A percentile compares a stretch with the other conserved stretches of the same genome.
Conservation (phyloP, 2,113 vertebrate species). For the Pituophis catenifer region DNA sequence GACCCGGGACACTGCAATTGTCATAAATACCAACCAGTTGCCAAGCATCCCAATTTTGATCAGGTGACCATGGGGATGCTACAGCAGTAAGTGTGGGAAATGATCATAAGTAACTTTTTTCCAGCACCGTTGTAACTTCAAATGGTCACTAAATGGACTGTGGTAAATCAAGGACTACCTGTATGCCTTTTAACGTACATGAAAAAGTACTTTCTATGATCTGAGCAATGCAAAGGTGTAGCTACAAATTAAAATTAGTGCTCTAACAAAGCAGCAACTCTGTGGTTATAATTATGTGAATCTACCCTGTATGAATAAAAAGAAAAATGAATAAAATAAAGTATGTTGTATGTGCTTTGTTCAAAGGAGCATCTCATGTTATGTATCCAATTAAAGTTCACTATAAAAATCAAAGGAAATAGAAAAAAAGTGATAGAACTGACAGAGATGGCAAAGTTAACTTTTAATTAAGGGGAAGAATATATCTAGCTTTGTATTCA, state of each 20-base stretch:
- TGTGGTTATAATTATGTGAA: not conserved
- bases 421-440: not conserved
- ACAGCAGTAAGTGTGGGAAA: not conserved
- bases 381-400: not conserved
- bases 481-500: not conserved
- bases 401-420: not conserved
- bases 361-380: not conserved
- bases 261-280: not conserved
- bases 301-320: constrained; percentile 6
- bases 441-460: not conserved
- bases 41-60: not conserved
- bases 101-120: not conserved
- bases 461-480: not conserved
- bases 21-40: not conserved
- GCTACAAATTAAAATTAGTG: not conserved
- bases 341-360: not conserved
- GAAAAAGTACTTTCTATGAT: not conserved
- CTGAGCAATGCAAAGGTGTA: not conserved
- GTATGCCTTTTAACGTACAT: not conserved
- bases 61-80: not conserved
- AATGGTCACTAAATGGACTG: not conserved
- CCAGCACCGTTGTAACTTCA: not conserved
- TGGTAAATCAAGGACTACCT: not conserved
- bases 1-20: not conserved
- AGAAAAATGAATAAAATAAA: not conserved